Evolutionary conservation across 2,797 vertebrate species (phyloP), one percentile per base, ranked within the genome.

Genomic region (Amphiprion clarkii): DNA sequence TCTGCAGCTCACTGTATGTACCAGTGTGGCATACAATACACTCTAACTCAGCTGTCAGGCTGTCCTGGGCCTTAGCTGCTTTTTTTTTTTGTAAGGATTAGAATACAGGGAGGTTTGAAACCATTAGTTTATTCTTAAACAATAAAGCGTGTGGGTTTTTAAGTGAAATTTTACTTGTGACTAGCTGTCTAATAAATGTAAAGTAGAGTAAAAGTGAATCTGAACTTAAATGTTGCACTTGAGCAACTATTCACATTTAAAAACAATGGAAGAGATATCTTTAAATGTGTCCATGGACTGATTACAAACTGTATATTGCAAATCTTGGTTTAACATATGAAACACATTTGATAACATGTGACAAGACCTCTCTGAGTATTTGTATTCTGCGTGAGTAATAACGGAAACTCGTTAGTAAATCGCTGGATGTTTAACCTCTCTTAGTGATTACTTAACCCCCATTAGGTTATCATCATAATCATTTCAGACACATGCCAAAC

Each of bases 401-500:
- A 56, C 46, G 46, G 17, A 49, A 51, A 51, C 8, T 31, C 39
- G 61, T 23, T 13, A 42, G 62, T 39, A 14, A 39, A 61, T 65
- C 46, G 42, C 49, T 31, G 16, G 40, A 52, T 36, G 27, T 75
- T 73, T 53, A 42, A 55, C 51, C 57, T 81, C 63, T 0, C 49
- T 58, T 31, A 55, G 57, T 49, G 57, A 69, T 83, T 42, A 3
- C 52, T 74, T 67, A 25, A 69, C 78, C 71, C 75, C 61, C 19
- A 25, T 62, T 66, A 66, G 44, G 67, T 84, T 61, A 72, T 82
- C 71, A 80, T 61, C 21, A 29, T 83, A 68, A 78, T 71, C 13
- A 69, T 59, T 74, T 67, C 36, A 67, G 69, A 81, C 76, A 70
- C 63, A 49, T 39, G 65, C 60, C 51, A 71, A 82, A 86, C 86